A percentile compares a stretch with the other conserved stretches of the same genome.
Evolutionary conservation across 2,797 vertebrate species (phyloP).

Genomic region (Hydrocynus forskahlii): DNA sequence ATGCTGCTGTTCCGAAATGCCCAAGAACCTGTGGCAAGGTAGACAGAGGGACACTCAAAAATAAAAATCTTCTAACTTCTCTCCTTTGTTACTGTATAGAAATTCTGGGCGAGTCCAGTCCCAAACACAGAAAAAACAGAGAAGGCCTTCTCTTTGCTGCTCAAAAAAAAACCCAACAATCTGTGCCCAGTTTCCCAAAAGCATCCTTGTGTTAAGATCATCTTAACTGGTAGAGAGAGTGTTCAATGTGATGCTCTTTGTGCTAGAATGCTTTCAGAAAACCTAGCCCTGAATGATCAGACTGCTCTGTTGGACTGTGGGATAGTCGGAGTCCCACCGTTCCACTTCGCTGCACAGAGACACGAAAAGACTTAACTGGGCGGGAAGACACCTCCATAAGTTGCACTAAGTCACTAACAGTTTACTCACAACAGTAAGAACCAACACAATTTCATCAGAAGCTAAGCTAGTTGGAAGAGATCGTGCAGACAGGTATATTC

Average conservation of each 20-base stretch:
- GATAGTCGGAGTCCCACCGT: background rate
- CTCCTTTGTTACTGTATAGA: constrained; percentile 17
- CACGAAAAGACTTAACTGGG: constrained; percentile 20
- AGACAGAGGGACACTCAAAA: constrained; percentile 14
- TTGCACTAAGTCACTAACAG: background rate
- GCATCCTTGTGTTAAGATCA: too few species aligned
- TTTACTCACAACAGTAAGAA: background rate
- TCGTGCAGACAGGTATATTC: background rate
- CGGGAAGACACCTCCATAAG: background rate
- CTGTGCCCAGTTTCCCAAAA: too few species aligned
- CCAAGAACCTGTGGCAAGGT: constrained; percentile 82
- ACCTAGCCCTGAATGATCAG: constrained; percentile 4
- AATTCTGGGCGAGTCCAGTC: constrained; percentile 16
- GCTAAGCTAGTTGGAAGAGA: background rate
- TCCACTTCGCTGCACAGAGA: background rate
- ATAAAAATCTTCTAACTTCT: constrained; percentile 26
- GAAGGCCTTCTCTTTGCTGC: constrained; percentile 6
- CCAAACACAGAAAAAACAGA: constrained; percentile 28
- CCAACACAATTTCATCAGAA: background rate
- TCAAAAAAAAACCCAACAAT: constrained; percentile 6
- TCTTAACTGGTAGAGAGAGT: too few species aligned
- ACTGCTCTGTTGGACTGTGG: constrained; percentile 19
- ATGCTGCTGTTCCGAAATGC: constrained; percentile 92
- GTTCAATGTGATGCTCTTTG: too few species aligned
- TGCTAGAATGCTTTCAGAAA: too few species aligned